phyloP scores from a whole-genome alignment of 2,113 vertebrate genomes.

The Oenanthe oenanthe region DNA sequence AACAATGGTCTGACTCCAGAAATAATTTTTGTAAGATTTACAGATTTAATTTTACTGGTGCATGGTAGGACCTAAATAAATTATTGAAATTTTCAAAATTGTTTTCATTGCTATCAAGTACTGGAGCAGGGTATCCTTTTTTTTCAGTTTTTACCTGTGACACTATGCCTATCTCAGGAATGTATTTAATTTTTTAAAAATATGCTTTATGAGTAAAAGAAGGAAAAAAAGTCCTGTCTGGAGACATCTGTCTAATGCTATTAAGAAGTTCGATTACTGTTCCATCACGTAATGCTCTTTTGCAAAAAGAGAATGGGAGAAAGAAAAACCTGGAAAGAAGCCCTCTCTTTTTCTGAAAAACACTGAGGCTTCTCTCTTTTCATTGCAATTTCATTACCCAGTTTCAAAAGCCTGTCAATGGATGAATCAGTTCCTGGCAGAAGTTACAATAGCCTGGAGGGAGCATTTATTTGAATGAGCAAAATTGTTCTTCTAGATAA shows the following conservation, averaged over 20 bases:
- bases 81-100: not conserved
- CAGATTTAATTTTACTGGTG: not conserved
- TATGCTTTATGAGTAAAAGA: not conserved
- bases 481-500: not conserved
- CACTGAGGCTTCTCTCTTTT: not conserved
- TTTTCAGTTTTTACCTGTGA: not conserved
- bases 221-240: accelerated
- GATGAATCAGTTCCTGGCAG: constrained; percentile 36
- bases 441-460: not conserved
- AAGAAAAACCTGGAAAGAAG: not conserved
- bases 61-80: not conserved
- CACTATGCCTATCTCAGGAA: not conserved
- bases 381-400: not conserved
- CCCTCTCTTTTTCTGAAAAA: not conserved
- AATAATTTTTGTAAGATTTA: not conserved
- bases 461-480: not conserved
- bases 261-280: not conserved
- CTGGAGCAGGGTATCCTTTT: not conserved
- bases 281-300: not conserved
- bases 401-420: not conserved
- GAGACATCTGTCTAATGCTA: not conserved
- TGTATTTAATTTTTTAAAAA: not conserved
- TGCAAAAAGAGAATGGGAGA: not conserved
- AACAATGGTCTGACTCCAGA: not conserved
- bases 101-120: not conserved